These are phyloP conservation scores for Tetragonula carbonaria DNA, from an alignment of 2,888 invertebrate species.

Conservation along the genomic window DNA sequence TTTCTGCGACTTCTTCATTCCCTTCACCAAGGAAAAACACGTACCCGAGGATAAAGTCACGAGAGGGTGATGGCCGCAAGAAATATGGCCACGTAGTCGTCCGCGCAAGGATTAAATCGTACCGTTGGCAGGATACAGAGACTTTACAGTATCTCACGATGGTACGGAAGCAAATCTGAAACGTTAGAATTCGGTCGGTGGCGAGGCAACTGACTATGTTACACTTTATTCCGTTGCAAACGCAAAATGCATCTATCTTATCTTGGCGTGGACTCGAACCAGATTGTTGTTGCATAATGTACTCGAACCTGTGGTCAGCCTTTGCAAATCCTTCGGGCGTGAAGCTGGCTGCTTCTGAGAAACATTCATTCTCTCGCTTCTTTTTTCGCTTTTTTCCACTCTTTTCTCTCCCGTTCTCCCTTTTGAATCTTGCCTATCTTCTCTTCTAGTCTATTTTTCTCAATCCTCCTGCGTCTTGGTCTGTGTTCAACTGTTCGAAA, in stretches of 20 bases:
- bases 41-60: neutral
- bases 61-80: conserved; percentile 12
- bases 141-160: conserved; percentile 44
- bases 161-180: conserved; percentile 46
- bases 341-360: conserved; percentile 38
- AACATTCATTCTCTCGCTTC: conserved; percentile 29
- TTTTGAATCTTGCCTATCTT: conserved; percentile 2
- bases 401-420: neutral
- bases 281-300: conserved; percentile 67
- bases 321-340: conserved; percentile 63
- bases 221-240: conserved; percentile 27
- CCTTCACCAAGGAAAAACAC: conserved; percentile 11
- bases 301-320: conserved; percentile 65
- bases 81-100: conserved; percentile 27
- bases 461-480: neutral
- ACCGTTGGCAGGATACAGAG: conserved; percentile 34
- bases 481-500: neutral
- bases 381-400: conserved; percentile 6
- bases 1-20: no score
- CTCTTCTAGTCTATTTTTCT: neutral
- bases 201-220: conserved; percentile 26
- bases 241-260: conserved; percentile 46
- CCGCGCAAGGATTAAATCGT: conserved; percentile 54
- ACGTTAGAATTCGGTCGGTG: conserved; percentile 52
- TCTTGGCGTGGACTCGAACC: conserved; percentile 8